Base-by-base conservation (phyloP, 2,888 invertebrate genomes). In the Nysson spinosus region DNA sequence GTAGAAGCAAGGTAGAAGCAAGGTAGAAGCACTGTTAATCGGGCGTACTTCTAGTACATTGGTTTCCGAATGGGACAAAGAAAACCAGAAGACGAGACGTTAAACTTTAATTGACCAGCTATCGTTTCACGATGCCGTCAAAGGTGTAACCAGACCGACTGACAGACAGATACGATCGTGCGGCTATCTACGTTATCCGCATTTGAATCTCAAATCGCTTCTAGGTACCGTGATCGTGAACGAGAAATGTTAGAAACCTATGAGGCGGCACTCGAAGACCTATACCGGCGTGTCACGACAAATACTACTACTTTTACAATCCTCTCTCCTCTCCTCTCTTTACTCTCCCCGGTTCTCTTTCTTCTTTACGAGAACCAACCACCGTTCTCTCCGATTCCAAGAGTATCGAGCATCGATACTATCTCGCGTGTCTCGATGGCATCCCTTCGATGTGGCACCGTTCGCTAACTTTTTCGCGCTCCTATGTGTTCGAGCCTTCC, bases 161-260 rank as follows among this genome's bases (percentile, higher is more conserved):
- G 68, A 56, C 68, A 34, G 52, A 39, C 34, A 44, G 54, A 60
- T 68, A 58, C 64, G 72, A 62, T 64, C 69, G 58, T 51, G 43
- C 54, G 57, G 57, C 60, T 43, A 55, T 71, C 44, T 55, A 63
- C 61, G 67, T 73, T 77, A 76, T 76, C 78, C 65, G 63, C 70
- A 73, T 76, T 75, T 69, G 66, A 76, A 78, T 79, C 78, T 72
- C 64, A 68, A 71, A 75, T 74, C 64, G 73, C 56, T 69, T 61
- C 63, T 63, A 61, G 54, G 63, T 65, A 74, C 56, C 60, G 66
- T 65, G 61, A 69, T 68, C 70, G 70, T 69, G 61, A 56, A 52
- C 47, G 63, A 57, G 39, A 32, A 63, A 62, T 39, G 43, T 28
- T 56, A 42, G 37, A 30, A 58, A 51, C 46, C 50, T 46, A 50